A percentile compares a stretch with the other conserved stretches of the same genome.
Conservation (phyloP, 2,113 vertebrate genomes). For the Todiramphus chloris region DNA sequence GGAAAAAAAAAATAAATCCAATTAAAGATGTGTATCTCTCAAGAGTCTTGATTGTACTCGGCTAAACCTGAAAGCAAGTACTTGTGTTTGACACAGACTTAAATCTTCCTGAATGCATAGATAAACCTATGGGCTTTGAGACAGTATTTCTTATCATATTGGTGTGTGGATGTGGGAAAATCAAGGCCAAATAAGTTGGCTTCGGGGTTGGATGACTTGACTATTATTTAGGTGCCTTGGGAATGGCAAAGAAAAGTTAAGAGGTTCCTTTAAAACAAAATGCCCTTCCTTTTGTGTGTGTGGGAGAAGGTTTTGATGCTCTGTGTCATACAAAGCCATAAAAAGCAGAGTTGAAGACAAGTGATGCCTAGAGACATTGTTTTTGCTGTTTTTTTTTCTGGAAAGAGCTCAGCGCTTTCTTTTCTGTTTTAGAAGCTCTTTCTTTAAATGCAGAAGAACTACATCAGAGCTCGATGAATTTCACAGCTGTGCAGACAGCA, state of each 20-base stretch:
- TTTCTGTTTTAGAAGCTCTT: not conserved
- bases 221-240: not conserved
- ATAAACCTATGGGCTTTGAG: slow-evolving; percentile 21
- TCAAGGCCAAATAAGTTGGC: not conserved
- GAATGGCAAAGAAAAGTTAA: not conserved
- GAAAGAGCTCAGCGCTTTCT: not conserved
- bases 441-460: not conserved
- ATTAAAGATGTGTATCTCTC: slow-evolving; percentile 33
- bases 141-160: not conserved
- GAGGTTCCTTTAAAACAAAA: not conserved
- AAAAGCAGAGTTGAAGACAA: not conserved
- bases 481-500: not conserved
- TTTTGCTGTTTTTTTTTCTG: not conserved
- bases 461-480: not conserved
- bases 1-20: slow-evolving; percentile 13
- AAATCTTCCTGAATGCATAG: slow-evolving; percentile 7
- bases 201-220: not conserved
- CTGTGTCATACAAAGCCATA: not conserved
- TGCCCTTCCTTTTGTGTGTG: not conserved
- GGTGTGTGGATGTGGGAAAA: not conserved
- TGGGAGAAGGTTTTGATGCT: not conserved
- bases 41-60: slow-evolving; percentile 24
- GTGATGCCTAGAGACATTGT: not conserved
- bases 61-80: slow-evolving; percentile 10
- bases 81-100: not conserved